Percentiles rank a stretch among this genome's conserved stretches.
Evolutionary conservation across 64 coral and sea anemone genomes (phyloP).

Genomic region (Porites lutea): DNA sequence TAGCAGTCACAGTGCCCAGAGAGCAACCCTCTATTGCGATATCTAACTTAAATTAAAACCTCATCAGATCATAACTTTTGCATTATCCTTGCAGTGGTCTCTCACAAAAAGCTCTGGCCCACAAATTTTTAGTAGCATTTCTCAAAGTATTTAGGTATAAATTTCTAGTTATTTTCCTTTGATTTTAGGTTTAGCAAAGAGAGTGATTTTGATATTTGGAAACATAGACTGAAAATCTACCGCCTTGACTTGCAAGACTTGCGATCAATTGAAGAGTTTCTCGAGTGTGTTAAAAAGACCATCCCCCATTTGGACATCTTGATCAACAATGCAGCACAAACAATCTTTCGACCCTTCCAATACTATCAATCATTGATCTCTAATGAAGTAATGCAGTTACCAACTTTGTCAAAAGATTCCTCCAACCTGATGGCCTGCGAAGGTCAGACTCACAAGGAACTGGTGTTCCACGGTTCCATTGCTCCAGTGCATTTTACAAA

Average conservation of each 20-base stretch:
- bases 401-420: conserved; percentile 6
- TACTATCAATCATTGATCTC: conserved; percentile 25
- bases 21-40: too few species aligned
- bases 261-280: conserved; percentile 6
- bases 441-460: background rate
- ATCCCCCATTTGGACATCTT: conserved; percentile 44
- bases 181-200: background rate
- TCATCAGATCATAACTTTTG: too few species aligned
- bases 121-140: too few species aligned
- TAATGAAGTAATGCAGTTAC: background rate
- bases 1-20: too few species aligned
- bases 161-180: too few species aligned
- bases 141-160: too few species aligned
- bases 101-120: too few species aligned
- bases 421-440: background rate
- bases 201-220: conserved; percentile 24
- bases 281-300: background rate
- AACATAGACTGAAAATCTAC: conserved; percentile 26
- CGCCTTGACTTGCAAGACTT: conserved; percentile 17
- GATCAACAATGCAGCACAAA: conserved; percentile 44
- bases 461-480: background rate
- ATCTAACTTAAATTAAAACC: too few species aligned
- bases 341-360: conserved; percentile 2
- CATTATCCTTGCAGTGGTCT: too few species aligned
- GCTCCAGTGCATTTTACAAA: background rate